Percentiles rank a stretch among this genome's conserved stretches.
These are phyloP conservation scores for Trinorchestia longiramus DNA, from an alignment of 1,140 invertebrate genomes.

Conservation along the genomic window DNA sequence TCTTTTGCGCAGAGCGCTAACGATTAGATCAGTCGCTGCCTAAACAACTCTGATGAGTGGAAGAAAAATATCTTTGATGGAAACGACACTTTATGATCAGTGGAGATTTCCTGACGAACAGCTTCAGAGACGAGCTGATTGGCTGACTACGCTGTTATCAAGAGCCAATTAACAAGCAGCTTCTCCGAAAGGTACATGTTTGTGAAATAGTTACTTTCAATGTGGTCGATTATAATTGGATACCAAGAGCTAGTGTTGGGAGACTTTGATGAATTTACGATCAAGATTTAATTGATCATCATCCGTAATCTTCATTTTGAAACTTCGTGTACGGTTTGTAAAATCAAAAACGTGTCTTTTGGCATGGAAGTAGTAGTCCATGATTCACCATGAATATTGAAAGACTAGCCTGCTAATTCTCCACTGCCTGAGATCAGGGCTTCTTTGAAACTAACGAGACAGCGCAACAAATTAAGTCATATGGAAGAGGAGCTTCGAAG, in stretches of 20 bases:
- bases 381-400: not conserved
- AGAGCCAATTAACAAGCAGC: not conserved
- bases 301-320: not conserved
- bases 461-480: not conserved
- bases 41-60: not conserved
- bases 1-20: not conserved
- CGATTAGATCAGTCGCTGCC: not conserved
- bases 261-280: not conserved
- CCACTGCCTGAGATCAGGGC: not conserved
- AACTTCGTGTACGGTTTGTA: not conserved
- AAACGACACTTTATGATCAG: not conserved
- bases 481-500: not conserved
- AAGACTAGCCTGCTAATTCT: not conserved
- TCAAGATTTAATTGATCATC: not conserved
- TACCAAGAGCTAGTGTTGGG: not conserved
- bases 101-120: not conserved
- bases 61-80: constrained; percentile 33
- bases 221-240: not conserved
- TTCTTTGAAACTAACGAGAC: not conserved
- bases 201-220: not conserved
- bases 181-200: not conserved
- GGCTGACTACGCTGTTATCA: not conserved
- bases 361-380: not conserved
- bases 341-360: not conserved
- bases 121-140: not conserved